These are phyloP conservation scores for Guaruba guarouba DNA, from an alignment of 2,113 vertebrate genomes.

Conservation along the genomic window DNA sequence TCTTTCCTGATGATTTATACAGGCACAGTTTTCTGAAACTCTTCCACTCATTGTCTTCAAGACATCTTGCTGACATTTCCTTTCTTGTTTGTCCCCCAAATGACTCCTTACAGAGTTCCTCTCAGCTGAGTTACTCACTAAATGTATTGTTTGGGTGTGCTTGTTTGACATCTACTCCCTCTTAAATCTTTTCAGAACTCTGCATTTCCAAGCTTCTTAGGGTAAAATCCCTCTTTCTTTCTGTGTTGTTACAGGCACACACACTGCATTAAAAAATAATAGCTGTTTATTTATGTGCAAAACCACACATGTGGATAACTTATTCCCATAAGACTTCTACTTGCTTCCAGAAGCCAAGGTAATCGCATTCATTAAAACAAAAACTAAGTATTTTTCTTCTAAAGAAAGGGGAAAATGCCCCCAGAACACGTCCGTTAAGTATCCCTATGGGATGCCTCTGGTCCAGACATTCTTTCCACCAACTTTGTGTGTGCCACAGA, in stretches of 20 bases:
- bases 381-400: neutral
- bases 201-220: neutral
- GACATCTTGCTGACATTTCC: slow-evolving; percentile 40
- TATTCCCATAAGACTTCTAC: neutral
- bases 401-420: neutral
- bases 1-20: slow-evolving; percentile 5
- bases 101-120: slow-evolving; percentile 3
- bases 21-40: slow-evolving; percentile 27
- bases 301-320: slow-evolving; percentile 9
- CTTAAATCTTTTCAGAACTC: slow-evolving; percentile 24
- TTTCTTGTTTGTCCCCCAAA: slow-evolving; percentile 35
- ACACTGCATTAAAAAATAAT: slow-evolving; percentile 22
- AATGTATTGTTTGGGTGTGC: slow-evolving; percentile 40
- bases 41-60: slow-evolving; percentile 18
- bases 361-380: neutral
- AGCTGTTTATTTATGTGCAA: slow-evolving; percentile 50
- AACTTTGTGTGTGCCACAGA: neutral
- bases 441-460: neutral
- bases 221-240: neutral
- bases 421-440: neutral
- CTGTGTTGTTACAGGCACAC: slow-evolving; percentile 24
- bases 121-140: neutral
- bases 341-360: neutral
- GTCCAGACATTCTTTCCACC: neutral
- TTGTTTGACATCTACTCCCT: slow-evolving; percentile 24